Base-by-base conservation (phyloP, 2,113 vertebrate genomes). In the Malurus cyaneus region DNA sequence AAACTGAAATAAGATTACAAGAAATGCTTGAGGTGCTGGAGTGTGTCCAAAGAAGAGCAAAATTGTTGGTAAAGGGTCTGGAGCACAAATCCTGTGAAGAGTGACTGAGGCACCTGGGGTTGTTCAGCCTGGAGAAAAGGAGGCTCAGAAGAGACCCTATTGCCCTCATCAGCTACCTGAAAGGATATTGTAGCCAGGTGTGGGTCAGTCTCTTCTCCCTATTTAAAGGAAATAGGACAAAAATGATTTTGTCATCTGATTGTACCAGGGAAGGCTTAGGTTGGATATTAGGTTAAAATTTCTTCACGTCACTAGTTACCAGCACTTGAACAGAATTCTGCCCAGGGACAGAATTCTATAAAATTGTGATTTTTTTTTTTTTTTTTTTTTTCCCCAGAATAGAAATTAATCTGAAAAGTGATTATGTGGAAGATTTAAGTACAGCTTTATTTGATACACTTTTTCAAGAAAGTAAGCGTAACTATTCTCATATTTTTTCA, bases 311-410 rank as follows among this genome's bases (percentile, higher is more conserved):
- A 60, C 19, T 3, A 7, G 14, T 57, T 70, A 14, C 36, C 8
- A 39, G 29, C 8, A 14, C 14, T 26, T 32, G 12, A 57, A 34
- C 3, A 62, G 16, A 6, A 39, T 39, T 39, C 19, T 81, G 16
- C 18, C 31, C 47, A 74, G 11, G 32, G 23, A 29, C 25, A 32
- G 2, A 15, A 5, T 46, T 47, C 31, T 21, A 44, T 42, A 31
- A 80, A 86, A 14, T 8, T 19, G 5, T 17, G 11, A 2, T 0
- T 14, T 42, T 64, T 64, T n/a, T 16, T 1, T 0, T 3, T 8
- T 39, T 41, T 26, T 52, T 5, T 3, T 5, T 24, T 32, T 28
- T 39, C 49, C 24, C 10, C 12, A 79, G 20, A 67, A 20, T 31
- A 89, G 15, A 78, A 86, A 32, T 3, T 3, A 69, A 59, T 44